These are phyloP conservation scores for Lasioglossum vierecki DNA, from an alignment of 2,888 invertebrate species.

Conservation along the genomic window DNA sequence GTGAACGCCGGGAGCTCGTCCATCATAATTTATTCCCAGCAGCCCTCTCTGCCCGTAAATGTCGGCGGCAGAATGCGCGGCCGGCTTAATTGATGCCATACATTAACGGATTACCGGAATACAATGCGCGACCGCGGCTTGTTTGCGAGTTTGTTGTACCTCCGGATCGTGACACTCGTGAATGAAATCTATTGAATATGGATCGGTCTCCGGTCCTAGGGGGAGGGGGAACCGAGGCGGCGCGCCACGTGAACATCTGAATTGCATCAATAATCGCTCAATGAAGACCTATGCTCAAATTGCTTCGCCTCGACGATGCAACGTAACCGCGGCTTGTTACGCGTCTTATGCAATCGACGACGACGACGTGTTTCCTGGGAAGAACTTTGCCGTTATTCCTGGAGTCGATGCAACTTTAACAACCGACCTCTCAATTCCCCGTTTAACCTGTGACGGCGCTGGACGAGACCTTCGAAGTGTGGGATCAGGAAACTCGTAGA, in stretches of 20 bases:
- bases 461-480: neutral
- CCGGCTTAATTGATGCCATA: slow-evolving; percentile 67
- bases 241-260: slow-evolving; percentile 24
- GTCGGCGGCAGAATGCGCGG: slow-evolving; percentile 43
- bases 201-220: slow-evolving; percentile 17
- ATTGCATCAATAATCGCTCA: slow-evolving; percentile 50
- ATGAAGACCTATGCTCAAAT: slow-evolving; percentile 30
- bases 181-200: slow-evolving; percentile 56
- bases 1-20: slow-evolving; percentile 39
- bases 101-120: slow-evolving; percentile 64
- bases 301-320: slow-evolving; percentile 5
- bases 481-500: neutral
- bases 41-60: slow-evolving; percentile 35
- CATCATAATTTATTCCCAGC: slow-evolving; percentile 50
- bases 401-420: neutral
- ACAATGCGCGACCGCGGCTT: slow-evolving; percentile 40
- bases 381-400: neutral
- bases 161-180: slow-evolving; percentile 44
- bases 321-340: neutral
- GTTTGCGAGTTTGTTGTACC: slow-evolving; percentile 54
- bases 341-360: slow-evolving; percentile 11
- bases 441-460: neutral
- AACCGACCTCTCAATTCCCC: neutral
- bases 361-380: neutral
- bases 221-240: neutral